Base-by-base conservation (phyloP, 2,888 invertebrate genomes). In the Automeris io region DNA sequence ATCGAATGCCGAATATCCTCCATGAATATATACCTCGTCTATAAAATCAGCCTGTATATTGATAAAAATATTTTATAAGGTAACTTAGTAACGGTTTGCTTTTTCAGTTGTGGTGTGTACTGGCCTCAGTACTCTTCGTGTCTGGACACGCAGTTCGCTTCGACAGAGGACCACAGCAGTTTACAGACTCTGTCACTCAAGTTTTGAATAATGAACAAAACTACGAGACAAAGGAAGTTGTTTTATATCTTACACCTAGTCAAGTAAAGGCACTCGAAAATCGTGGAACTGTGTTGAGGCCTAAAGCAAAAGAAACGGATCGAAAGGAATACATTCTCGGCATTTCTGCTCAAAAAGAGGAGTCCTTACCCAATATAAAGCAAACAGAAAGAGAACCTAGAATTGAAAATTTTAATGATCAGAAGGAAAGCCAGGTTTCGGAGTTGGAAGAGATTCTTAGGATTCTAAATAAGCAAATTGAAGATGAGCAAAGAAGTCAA, bases 191-290 rank as follows among this genome's bases (percentile, higher is more conserved):
- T 6, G 53, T 57, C 9, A 26, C 48, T 18, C 41, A 50, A 9
- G 35, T 52, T 19, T 36, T 45, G 21, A 23, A 40, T 40, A 34
- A 55, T 35, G 43, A 43, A 13, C 45, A 49, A 26, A 48, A 58
- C 40, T 56, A 55, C 40, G 63, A 61, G 39, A 64, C 58, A 26
- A 75, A 69, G 51, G 80, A 82, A 51, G 59, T 76, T 21, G 61
- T 81, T 18, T 47, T 83, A 13, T 81, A 75, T 40, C 51, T 82
- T 19, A 82, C 82, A 35, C 73, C 76, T 2, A 66, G 61, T 9
- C 79, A 83, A 55, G 78, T 78, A 25, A 61, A 54, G 37, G 59
- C 63, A 18, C 59, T 78, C 22, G 63, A 78, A 56, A 57, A 62
- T 25, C 69, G 50, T 7, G 68, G 68, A 6, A 64, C 60, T 37